These are phyloP conservation scores for Echeneis naucrates DNA, from an alignment of 2,797 vertebrate genomes.

Conservation along the genomic window DNA sequence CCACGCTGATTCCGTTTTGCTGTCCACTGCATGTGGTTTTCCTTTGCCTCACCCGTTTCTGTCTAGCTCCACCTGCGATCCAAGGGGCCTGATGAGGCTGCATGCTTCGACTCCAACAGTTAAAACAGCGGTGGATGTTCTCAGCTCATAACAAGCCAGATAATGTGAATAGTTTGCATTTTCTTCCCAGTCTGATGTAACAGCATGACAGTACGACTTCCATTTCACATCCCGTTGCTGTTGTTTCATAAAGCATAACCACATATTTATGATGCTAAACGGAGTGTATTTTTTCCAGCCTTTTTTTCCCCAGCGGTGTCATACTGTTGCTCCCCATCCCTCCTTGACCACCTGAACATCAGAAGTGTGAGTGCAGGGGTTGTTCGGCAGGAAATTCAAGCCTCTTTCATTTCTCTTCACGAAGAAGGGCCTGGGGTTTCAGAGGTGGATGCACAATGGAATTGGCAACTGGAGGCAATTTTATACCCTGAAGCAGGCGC, in stretches of 20 bases:
- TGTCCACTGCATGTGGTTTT: slow-evolving; percentile 24
- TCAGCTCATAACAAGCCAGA: slow-evolving; percentile 55
- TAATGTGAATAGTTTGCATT: slow-evolving; percentile 45
- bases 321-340: slow-evolving; percentile 28
- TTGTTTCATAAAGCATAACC: background rate
- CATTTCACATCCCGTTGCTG: slow-evolving; percentile 29
- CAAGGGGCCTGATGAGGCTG: slow-evolving; percentile 59
- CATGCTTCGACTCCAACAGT: slow-evolving; percentile 32
- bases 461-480: slow-evolving; percentile 34
- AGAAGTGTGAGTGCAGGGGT: slow-evolving; percentile 35
- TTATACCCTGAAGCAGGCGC: slow-evolving; percentile 28
- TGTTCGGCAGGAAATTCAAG: slow-evolving; percentile 49
- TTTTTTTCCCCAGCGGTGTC: background rate
- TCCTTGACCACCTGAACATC: slow-evolving; percentile 52
- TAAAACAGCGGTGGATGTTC: slow-evolving; percentile 32
- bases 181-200: slow-evolving; percentile 11
- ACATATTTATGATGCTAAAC: slow-evolving; percentile 31
- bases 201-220: slow-evolving; percentile 16
- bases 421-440: slow-evolving; percentile 48
- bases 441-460: slow-evolving; percentile 46
- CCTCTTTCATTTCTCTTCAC: slow-evolving; percentile 47
- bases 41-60: slow-evolving; percentile 20
- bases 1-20: slow-evolving; percentile 11
- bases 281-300: background rate
- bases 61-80: slow-evolving; percentile 23